A percentile compares a stretch with the other conserved stretches of the same genome.
Conservation (phyloP, 2,113 vertebrate genomes). For the Pungitius pungitius region DNA sequence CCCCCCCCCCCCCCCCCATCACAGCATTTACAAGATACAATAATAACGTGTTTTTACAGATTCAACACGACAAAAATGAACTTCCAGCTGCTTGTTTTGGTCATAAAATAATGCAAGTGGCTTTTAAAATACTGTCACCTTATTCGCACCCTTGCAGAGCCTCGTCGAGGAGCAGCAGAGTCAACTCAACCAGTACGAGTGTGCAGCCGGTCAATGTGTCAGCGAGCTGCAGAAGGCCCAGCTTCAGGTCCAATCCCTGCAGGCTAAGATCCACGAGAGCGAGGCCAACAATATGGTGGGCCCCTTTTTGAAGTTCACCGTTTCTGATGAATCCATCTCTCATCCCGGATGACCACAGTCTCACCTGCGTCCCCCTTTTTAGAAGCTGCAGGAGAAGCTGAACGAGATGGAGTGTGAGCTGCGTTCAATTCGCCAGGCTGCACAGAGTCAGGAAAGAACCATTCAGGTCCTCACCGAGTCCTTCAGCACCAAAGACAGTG, state of each 20-base stretch:
- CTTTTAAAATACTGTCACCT: not conserved
- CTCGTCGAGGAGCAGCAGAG: conserved; percentile 83
- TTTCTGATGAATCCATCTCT: not conserved
- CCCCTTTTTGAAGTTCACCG: not conserved
- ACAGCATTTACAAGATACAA: conserved; percentile 24
- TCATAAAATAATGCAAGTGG: not conserved
- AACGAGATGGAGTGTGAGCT: conserved; percentile 88
- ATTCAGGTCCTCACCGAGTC: conserved; percentile 88
- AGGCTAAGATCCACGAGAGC: conserved; percentile 85
- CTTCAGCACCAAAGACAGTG: conserved; percentile 87
- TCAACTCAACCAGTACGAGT: conserved; percentile 80
- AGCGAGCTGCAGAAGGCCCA: conserved; percentile 81
- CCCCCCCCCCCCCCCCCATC: not conserved
- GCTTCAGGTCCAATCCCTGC: conserved; percentile 85
- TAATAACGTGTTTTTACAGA: conserved; percentile 27
- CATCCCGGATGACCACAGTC: not conserved
- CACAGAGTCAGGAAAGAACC: conserved; percentile 85
- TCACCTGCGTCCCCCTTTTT: not conserved
- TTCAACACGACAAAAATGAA: conserved; percentile 14
- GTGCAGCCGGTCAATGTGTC: conserved; percentile 76
- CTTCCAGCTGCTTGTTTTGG: not conserved
- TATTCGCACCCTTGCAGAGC: conserved; percentile 60
- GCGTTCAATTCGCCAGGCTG: conserved; percentile 83
- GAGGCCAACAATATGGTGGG: conserved; percentile 89
- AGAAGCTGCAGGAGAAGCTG: conserved; percentile 93